phyloP scores from a whole-genome alignment of 2,888 invertebrate species.

The Cerastoderma edule region DNA sequence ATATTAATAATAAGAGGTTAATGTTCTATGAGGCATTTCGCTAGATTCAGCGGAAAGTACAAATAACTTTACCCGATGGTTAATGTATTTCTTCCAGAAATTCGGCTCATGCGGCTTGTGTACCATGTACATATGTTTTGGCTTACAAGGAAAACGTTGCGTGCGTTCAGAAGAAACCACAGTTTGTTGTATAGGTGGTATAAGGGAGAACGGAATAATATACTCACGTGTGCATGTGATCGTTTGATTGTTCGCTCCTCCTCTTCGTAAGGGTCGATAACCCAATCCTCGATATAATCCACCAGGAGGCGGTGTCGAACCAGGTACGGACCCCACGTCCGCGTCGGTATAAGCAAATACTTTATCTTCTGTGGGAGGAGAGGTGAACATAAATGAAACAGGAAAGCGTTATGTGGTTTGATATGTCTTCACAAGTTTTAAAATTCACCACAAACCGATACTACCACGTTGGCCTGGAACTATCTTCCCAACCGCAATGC shows the following conservation, averaged over 20 bases:
- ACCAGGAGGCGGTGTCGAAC: slow-evolving; percentile 72
- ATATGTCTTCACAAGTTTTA: too few relatives aligned
- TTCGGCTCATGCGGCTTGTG: too few relatives aligned
- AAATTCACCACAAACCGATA: too few relatives aligned
- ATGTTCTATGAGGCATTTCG: too few relatives aligned
- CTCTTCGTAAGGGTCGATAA: slow-evolving; percentile 68
- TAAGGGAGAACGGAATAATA: neutral
- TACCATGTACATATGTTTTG: too few relatives aligned
- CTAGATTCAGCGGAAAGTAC: neutral
- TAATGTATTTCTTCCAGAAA: neutral
- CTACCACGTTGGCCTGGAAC: too few relatives aligned
- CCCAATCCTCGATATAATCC: slow-evolving; percentile 73
- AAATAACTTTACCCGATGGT: neutral
- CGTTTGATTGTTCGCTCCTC: slow-evolving; percentile 51
- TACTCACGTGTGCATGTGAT: slow-evolving; percentile 17
- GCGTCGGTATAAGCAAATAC: slow-evolving; percentile 66
- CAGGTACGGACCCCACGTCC: slow-evolving; percentile 77
- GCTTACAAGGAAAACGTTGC: too few relatives aligned
- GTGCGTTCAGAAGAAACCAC: neutral
- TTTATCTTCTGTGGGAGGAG: slow-evolving; percentile 65
- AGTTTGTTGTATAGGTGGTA: neutral
- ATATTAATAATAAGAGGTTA: too few relatives aligned
- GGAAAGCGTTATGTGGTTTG: too few relatives aligned
- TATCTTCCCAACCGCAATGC: too few relatives aligned
- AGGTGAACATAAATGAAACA: too few relatives aligned